Conservation (phyloP, 2,888 invertebrate species). For the Patella caerulea region DNA sequence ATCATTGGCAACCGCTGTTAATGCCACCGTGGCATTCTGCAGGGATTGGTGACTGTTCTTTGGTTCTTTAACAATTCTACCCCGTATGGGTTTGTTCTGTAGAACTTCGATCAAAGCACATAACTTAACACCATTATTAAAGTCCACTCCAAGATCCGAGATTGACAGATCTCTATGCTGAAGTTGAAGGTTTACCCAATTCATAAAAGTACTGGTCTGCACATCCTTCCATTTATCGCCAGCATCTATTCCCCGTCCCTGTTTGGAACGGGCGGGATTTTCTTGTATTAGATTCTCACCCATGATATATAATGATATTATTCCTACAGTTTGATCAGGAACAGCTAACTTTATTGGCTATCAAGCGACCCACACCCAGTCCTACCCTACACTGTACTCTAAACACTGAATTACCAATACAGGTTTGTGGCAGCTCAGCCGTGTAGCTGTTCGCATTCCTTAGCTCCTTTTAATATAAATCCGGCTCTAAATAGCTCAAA, state of each 20-base stretch:
- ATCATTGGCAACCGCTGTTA: conserved; percentile 94
- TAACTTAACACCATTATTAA: conserved; percentile 91
- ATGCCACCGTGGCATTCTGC: conserved; percentile 95
- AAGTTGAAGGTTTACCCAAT: conserved; percentile 93
- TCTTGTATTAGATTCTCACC: no score
- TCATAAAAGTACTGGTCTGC: conserved; percentile 85
- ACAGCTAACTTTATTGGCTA: no score
- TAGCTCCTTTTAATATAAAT: no score
- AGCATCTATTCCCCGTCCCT: conserved; percentile 94
- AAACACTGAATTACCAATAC: no score
- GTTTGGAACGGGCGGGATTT: conserved; percentile 83
- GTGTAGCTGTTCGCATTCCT: no score
- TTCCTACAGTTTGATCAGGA: no score
- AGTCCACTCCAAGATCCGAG: conserved; percentile 87
- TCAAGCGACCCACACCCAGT: no score
- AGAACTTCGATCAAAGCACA: conserved; percentile 92
- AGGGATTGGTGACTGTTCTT: conserved; percentile 95
- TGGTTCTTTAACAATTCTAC: conserved; percentile 80
- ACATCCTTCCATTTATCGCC: conserved; percentile 92
- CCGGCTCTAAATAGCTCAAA: no score
- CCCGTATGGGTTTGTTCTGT: conserved; percentile 77
- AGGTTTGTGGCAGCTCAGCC: no score
- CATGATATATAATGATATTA: no score
- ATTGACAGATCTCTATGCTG: conserved; percentile 75
- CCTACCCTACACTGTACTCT: no score